Base-by-base conservation (phyloP, 1,140 invertebrate genomes). In the Eubasilissa regina region DNA sequence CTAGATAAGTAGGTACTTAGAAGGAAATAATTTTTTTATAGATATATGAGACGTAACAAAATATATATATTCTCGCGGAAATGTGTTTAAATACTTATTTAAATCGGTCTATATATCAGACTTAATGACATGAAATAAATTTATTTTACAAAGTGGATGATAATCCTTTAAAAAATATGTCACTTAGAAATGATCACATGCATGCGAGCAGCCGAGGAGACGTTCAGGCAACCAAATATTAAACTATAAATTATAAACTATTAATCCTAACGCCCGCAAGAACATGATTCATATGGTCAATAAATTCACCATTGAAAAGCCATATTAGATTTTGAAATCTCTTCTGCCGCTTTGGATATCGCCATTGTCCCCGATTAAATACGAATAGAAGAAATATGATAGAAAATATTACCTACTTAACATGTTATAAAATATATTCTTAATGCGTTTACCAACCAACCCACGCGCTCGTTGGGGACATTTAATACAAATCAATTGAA, bases 371-470 rank as follows among this genome's bases (percentile, higher is more conserved):
- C 44, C n/a, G 43, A 17, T 68, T 21, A 45, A 68, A 68, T 68
- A 17, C 35, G 64, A 68, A 19, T 68, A 45, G 15, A 58, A 75
- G 72, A 75, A 75, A 56, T 75, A 75, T 75, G 11, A 75, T 75
- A 15, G 72, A 75, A 56, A 55, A 44, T 75, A 75, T 55, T 75
- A 75, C 72, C 10, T 75, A 75, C 51, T 75, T 75, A 75, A 56
- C 51, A 58, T 75, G 53, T 75, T 75, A 75, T 75, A 75, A 35
- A 75, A 58, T 75, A 75, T 75, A 25, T 58, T 45, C n/a, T 68
- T 47, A 68, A 68, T 68, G 44, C 64, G 17, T 62, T 62, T 60
- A 25, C 21, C 15, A 68, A 43, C 35, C 35, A n/a, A 68, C 64
- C 35, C 64, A 68, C 15, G 4, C 44, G 13, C 35, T 68, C 25